Conservation (phyloP, 2,113 vertebrate species). For the Tenebrosternarchus preto region DNA sequence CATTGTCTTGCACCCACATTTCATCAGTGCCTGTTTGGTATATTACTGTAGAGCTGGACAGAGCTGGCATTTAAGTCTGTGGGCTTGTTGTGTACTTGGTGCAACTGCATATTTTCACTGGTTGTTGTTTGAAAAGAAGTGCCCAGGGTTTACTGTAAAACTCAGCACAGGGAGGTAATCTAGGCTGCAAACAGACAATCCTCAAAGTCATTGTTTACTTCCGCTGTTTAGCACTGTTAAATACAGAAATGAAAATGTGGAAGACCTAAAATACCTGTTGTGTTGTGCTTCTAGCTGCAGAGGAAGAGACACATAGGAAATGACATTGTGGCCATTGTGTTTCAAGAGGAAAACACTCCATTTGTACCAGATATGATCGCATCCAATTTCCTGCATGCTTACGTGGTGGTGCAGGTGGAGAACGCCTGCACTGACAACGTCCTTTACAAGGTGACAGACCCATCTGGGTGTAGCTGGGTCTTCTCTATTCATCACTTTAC, state of each 20-base stretch:
- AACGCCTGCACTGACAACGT: conserved; percentile 76
- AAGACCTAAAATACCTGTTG: background rate
- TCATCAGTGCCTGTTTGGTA: too few relatives aligned
- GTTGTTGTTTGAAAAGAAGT: background rate
- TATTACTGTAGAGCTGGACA: too few relatives aligned
- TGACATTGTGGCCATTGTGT: conserved; percentile 94
- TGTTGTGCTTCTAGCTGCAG: conserved; percentile 82
- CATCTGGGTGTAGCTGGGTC: background rate
- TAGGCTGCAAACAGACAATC: background rate
- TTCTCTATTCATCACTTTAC: background rate
- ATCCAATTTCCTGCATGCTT: conserved; percentile 96
- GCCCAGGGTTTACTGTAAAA: background rate
- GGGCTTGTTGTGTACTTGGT: too few relatives aligned
- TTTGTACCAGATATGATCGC: conserved; percentile 99
- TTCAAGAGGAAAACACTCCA: conserved; percentile 97
- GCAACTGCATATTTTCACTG: background rate
- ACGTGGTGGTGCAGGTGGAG: conserved; percentile 93
- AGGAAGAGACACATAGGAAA: conserved; percentile 96
- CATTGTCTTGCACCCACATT: too few relatives aligned
- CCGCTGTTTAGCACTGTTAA: background rate
- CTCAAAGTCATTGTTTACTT: background rate
- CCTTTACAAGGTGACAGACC: conserved; percentile 84
- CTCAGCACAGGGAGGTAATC: background rate
- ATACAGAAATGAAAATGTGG: background rate
- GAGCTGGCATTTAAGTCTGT: too few relatives aligned